phyloP scores from a whole-genome alignment of 2,888 invertebrate genomes.

The Exocentrus adspersus region DNA sequence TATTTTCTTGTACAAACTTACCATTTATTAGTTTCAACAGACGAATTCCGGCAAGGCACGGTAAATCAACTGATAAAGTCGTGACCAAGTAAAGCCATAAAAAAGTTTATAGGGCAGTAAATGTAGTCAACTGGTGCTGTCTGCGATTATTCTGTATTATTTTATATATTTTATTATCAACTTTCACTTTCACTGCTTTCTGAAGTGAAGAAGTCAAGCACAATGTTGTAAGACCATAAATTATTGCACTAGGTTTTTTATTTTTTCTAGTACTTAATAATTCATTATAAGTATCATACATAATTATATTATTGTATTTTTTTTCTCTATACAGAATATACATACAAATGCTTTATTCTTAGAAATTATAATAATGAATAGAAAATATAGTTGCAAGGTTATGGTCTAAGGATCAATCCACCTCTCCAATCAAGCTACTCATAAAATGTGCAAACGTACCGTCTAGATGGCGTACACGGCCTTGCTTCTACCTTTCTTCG shows the following conservation, averaged over 20 bases:
- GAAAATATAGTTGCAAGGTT: conserved; percentile 4
- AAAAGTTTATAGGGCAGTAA: conserved; percentile 40
- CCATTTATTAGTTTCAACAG: no score
- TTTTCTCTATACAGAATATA: no score
- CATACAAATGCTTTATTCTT: no score
- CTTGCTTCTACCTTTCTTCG: conserved; percentile 60
- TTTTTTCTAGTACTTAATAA: no score
- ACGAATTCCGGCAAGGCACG: not conserved
- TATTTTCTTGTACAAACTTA: no score
- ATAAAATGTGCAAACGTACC: conserved; percentile 55
- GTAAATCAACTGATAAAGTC: conserved; percentile 11
- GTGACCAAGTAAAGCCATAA: conserved; percentile 31
- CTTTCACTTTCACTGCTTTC: conserved; percentile 7
- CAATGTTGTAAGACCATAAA: not conserved
- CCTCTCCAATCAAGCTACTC: conserved; percentile 52
- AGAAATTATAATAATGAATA: conserved; percentile 12
- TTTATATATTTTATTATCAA: conserved; percentile 26
- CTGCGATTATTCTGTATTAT: conserved; percentile 32
- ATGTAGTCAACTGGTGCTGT: conserved; percentile 37
- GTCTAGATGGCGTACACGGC: conserved; percentile 61
- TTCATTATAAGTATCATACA: no score
- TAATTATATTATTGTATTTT: no score
- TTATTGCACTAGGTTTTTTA: no score
- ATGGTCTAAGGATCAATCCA: conserved; percentile 45
- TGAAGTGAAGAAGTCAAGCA: not conserved